Evolutionary conservation across 2,113 vertebrate genomes (phyloP), one percentile per base, ranked within the genome.

Genomic region (Pomatostomus ruficeps): DNA sequence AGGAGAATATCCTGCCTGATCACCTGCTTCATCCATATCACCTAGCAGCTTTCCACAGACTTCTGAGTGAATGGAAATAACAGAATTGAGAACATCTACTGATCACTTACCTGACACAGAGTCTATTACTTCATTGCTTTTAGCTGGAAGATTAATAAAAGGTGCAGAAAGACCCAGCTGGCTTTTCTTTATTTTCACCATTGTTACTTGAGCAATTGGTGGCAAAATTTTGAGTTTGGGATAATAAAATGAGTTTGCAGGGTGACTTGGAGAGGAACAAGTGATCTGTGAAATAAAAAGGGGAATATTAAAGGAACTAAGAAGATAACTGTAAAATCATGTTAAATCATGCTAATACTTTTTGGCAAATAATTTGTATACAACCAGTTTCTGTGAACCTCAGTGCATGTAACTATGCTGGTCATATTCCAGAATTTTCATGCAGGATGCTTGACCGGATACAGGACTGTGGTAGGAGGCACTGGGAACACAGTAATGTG

Each of bases 171-270:
- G 97, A 72, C 98, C 98, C 89, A 98, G 97, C 36, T 98, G 97
- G 90, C 96, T 98, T 93, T 98, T 99, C 96, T 97, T 98, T 52
- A 99, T 73, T 96, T 98, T 99, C n/a, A 98, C 98, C 82, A 99
- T 93, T 19, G 82, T 98, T 36, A 99, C 98, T 88, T 98, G 99
- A 96, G 98, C 99, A 2, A 99, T 99, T 45, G 99, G 98, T 23
- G 99, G 99, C 54, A 99, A 98, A 83, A 98, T 98, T 97, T 99
- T 99, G 91, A 99, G 97, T 93, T 99, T 98, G 7, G 99, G 99
- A 92, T 99, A 99, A 95, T 97, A 99, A 97, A 99, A 99, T 22
- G 99, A 99, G 91, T 99, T 99, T 68, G 99, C 99, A 3, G 99
- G 99, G 88, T 99, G 99, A 70, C 98, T 99, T 15, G 99, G 99